These are phyloP conservation scores for Dyspetes luteomarginatus DNA, from an alignment of 2,888 invertebrate genomes.

Conservation along the genomic window DNA sequence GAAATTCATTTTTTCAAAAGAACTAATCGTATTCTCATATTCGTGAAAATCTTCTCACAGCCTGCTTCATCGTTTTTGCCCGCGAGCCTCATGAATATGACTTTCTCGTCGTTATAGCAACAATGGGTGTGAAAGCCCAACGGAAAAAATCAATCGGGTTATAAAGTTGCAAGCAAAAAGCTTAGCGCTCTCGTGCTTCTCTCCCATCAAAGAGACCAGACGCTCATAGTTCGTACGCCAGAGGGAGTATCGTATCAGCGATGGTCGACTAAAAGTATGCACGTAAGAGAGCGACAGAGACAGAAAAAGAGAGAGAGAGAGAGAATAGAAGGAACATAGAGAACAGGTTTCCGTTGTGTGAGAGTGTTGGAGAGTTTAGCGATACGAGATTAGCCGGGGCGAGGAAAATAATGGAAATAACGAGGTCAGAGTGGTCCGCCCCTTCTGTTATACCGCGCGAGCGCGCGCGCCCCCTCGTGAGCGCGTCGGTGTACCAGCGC, in stretches of 20 bases:
- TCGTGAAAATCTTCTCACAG: neutral
- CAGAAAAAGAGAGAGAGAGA: constrained; percentile 35
- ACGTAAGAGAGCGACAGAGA: neutral
- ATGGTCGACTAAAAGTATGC: neutral
- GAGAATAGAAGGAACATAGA: constrained; percentile 55
- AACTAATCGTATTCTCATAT: neutral
- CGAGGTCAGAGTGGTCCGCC: constrained; percentile 72
- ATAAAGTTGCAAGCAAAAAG: constrained; percentile 15
- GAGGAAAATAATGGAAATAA: constrained; percentile 76
- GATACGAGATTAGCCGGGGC: constrained; percentile 69
- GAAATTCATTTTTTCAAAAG: neutral
- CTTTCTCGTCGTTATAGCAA: constrained; percentile 1
- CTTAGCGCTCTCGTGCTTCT: constrained; percentile 5
- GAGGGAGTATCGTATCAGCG: constrained; percentile 13
- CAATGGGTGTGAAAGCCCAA: neutral
- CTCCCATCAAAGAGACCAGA: constrained; percentile 30
- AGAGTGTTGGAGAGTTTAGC: constrained; percentile 57
- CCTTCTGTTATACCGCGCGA: constrained; percentile 63
- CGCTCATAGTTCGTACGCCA: constrained; percentile 9
- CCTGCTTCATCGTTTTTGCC: neutral
- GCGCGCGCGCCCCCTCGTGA: constrained; percentile 62
- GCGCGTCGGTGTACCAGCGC: constrained; percentile 56
- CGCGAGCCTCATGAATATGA: neutral
- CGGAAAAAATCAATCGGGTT: constrained; percentile 4
- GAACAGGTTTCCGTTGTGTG: constrained; percentile 41